A percentile compares a stretch with the other conserved stretches of the same genome.
These are phyloP conservation scores for Centruroides sculpturatus DNA, from an alignment of 1,140 invertebrate genomes.

Conservation along the genomic window DNA sequence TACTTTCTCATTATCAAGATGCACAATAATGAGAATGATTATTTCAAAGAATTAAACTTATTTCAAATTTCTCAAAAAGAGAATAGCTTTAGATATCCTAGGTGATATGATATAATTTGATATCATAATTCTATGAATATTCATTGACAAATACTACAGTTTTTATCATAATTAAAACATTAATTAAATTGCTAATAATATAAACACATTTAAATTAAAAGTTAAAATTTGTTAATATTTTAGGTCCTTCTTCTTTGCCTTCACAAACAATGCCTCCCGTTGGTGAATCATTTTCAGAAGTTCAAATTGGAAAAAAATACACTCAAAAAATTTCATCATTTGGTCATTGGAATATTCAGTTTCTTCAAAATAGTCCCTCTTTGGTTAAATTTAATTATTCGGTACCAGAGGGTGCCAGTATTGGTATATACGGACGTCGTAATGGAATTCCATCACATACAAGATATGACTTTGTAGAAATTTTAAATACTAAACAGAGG, in stretches of 20 bases:
- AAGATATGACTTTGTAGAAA: constrained; percentile 85
- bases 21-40: no score
- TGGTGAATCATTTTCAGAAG: constrained; percentile 49
- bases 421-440: constrained; percentile 80
- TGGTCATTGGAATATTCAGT: constrained; percentile 82
- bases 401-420: constrained; percentile 74
- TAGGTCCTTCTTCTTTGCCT: constrained; percentile 15
- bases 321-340: constrained; percentile 65
- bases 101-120: no score
- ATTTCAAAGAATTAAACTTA: no score
- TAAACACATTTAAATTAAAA: no score
- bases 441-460: constrained; percentile 79
- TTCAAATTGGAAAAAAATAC: constrained; percentile 63
- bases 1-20: no score
- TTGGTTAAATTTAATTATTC: constrained; percentile 80
- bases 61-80: no score
- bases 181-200: no score
- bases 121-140: no score
- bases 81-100: no score
- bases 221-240: not conserved
- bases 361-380: constrained; percentile 70
- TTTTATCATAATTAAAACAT: no score
- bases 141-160: no score
- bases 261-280: constrained; percentile 19
- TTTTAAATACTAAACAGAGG: constrained; percentile 28